Base-by-base conservation (phyloP, 2,888 invertebrate species). In the Bursaphelenchus okinawaensis region DNA sequence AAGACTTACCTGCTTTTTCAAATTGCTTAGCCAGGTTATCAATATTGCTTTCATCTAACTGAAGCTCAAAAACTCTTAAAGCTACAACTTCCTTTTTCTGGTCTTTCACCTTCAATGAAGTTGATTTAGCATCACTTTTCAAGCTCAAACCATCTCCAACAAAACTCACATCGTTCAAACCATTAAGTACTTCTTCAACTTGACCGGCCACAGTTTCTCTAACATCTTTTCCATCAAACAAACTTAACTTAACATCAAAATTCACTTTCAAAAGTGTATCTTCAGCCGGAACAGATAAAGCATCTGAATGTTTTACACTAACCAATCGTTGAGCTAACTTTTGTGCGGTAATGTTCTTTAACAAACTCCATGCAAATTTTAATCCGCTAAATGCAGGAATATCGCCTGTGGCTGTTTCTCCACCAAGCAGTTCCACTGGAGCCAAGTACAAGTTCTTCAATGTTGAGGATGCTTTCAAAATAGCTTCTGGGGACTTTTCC, bases 331-430 rank as follows among this genome's bases (percentile, higher is more conserved):
- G 31, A 19, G 60, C 50, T 50, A 59, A 24, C 51, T 59, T 59
- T 27, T 59, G 60, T 16, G 60, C 60, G 52, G 50, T 55, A 31
- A 59, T 59, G 4, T 23, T 9, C 26, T 59, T 59, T 50, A 59
- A 20, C n/a, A 23, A 16, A 8, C 55, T 2, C 22, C 50, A 31
- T 19, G 31, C 1, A 4, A 59, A 29, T 19, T 59, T 59, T 23
- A 59, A 20, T 16, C 51, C 22, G 20, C 16, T 19, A 27, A 59
- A 59, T 26, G 29, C 19, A 24, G 50, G 50, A 19, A 59, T 23
- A 40, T 19, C 52, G 12, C 16, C 52, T 26, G 50, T 50, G n/a
- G 24, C 19, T 16, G 60, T 31, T 12, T 59, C 60, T 1, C 19
- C 60, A n/a, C 60, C 60, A 20, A 59, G 26, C 16, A 59, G 26